Evolutionary conservation across 2,113 vertebrate species (phyloP).

Genomic region (Picathartes gymnocephalus): DNA sequence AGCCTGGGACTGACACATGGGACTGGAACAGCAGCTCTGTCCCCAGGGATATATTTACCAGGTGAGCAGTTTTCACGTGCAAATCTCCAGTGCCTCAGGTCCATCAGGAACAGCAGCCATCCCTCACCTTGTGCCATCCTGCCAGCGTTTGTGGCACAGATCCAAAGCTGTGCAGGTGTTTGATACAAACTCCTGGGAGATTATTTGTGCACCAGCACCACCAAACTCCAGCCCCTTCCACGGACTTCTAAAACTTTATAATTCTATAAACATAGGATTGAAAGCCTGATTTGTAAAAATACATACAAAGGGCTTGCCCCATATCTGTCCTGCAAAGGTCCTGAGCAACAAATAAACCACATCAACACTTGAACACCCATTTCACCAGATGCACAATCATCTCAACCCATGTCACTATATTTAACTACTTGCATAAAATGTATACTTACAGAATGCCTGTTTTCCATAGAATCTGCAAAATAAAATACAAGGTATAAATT

Average conservation of each 20-base stretch:
- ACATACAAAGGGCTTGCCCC: background rate
- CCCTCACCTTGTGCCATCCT: background rate
- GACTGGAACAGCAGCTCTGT: background rate
- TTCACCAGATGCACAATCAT: background rate
- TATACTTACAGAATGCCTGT: constrained; percentile 74
- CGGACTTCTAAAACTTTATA: background rate
- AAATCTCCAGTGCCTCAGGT: background rate
- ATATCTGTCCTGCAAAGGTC: background rate
- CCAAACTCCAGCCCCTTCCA: background rate
- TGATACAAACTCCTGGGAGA: background rate
- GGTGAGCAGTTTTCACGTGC: background rate
- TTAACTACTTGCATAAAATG: background rate
- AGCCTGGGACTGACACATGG: background rate
- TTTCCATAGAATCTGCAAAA: constrained; percentile 72
- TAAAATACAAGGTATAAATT: constrained; percentile 25
- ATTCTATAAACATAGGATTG: background rate
- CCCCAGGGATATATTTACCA: background rate
- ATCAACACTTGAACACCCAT: background rate
- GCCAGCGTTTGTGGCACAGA: background rate
- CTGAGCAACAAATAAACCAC: background rate
- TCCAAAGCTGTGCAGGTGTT: background rate
- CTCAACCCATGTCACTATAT: background rate
- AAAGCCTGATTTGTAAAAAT: background rate
- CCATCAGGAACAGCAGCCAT: background rate
- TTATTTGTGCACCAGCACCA: background rate